Percentiles rank a stretch among this genome's conserved stretches.
These are phyloP conservation scores for Miltochrista miniata DNA, from an alignment of 2,888 invertebrate genomes.

Conservation along the genomic window DNA sequence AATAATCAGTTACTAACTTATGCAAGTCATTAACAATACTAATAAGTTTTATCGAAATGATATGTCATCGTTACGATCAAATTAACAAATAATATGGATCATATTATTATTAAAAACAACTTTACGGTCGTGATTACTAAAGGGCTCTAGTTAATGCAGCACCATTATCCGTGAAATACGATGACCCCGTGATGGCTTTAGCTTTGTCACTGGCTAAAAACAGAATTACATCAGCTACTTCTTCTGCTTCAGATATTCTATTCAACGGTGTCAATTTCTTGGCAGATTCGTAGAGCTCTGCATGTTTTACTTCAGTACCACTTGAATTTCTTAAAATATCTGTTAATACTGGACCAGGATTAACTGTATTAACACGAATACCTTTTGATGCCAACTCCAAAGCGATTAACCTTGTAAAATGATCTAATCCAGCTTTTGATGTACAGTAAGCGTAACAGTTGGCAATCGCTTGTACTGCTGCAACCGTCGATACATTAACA, in stretches of 20 bases:
- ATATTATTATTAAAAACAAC: too few relatives aligned
- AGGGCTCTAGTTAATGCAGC: too few relatives aligned
- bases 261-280: not conserved
- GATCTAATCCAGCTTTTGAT: conserved; percentile 7
- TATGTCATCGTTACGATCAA: too few relatives aligned
- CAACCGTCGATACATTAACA: conserved; percentile 84
- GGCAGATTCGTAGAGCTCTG: not conserved
- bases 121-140: too few relatives aligned
- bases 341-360: conserved; percentile 26
- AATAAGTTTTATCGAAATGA: too few relatives aligned
- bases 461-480: not conserved
- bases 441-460: not conserved
- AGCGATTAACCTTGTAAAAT: conserved; percentile 1
- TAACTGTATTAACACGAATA: too few relatives aligned
- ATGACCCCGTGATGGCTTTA: conserved; percentile 35
- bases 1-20: too few relatives aligned
- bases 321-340: not conserved
- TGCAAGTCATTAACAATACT: too few relatives aligned
- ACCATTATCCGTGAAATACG: not conserved
- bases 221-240: conserved; percentile 38
- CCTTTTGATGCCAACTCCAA: conserved; percentile 5
- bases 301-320: not conserved
- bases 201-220: too few relatives aligned
- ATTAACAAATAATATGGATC: too few relatives aligned
- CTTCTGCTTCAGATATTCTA: conserved; percentile 25